phyloP scores from a whole-genome alignment of 2,113 vertebrate species.

The Corythoichthys intestinalis region DNA sequence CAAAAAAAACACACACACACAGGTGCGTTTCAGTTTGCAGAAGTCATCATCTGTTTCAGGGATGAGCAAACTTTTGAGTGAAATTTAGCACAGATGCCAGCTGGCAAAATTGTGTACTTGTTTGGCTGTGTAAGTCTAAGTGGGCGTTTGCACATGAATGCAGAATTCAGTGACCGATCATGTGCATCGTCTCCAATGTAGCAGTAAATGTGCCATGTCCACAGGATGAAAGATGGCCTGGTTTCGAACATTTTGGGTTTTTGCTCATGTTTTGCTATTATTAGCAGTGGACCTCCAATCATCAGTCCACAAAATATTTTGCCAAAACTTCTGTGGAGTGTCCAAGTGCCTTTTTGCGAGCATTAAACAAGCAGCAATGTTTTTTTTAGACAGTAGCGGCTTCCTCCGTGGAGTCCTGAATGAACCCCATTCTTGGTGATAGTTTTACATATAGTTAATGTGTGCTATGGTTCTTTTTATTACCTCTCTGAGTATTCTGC shows the following conservation, averaged over 20 bases:
- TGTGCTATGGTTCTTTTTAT: too few relatives aligned
- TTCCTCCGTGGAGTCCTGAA: too few relatives aligned
- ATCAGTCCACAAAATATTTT: too few relatives aligned
- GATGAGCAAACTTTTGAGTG: not conserved
- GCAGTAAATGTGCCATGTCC: slow-evolving; percentile 1
- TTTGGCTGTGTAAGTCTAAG: not conserved
- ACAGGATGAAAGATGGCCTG: not conserved
- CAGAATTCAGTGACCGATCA: slow-evolving; percentile 18
- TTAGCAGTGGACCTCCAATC: too few relatives aligned
- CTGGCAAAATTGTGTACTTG: slow-evolving; percentile 4
- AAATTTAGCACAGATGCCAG: slow-evolving; percentile 5
- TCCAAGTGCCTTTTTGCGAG: too few relatives aligned
- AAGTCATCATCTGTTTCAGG: not conserved
- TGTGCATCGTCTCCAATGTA: not conserved
- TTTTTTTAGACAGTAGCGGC: too few relatives aligned
- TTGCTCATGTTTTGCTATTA: too few relatives aligned
- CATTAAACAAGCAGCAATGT: too few relatives aligned
- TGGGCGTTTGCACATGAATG: slow-evolving; percentile 13
- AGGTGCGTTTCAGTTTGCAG: not conserved
- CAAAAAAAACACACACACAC: not conserved
- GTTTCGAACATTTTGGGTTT: not conserved
- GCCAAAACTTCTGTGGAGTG: too few relatives aligned
- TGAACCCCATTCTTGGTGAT: too few relatives aligned
- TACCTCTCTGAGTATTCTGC: too few relatives aligned
- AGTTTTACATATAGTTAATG: too few relatives aligned